Base-by-base conservation (phyloP, 2,797 vertebrate genomes). In the Gambusia yucatana region DNA sequence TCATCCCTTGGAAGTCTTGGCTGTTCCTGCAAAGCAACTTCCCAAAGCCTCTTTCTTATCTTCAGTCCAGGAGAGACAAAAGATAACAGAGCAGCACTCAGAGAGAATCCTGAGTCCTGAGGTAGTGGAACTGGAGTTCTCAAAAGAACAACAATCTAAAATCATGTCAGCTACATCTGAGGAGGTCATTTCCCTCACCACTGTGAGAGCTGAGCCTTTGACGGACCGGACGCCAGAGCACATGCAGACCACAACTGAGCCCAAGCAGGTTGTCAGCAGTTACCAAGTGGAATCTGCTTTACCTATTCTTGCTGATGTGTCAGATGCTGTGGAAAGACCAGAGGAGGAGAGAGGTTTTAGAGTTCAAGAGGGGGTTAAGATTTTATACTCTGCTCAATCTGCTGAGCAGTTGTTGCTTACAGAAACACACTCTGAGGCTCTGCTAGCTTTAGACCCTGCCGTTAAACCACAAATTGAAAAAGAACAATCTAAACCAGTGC, bases 31-130 rank as follows among this genome's bases (percentile, higher is more conserved):
- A 0, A 95, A 91, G 86, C 95, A 96, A 83, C 86, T 94, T 48
- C 93, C 92, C 8, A 52, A 81, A 59, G 87, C 92, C 0, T 81
- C 93, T 6, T 94, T 96, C 86, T 80, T 94, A 16, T 95, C 94
- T 50, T 92, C 94, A 10, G 91, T 96, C 63, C 92, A 95, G 81
- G 96, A 96, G 86, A 95, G 83, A 2, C 92, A 85, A 61, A 90
- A 88, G 70, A 93, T 97, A 76, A 91, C 75, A 0, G 96, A 96
- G 75, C 94, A 96, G 80, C 95, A 95, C 80, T 93, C 88, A 0
- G 92, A 95, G 39, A 83, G 84, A 0, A 94, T 97, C 8, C 83
- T 94, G 77, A 96, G 95, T 75, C 95, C 95, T 3, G 94, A 95
- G 74, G n/a, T 94, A 0, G 28, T 91, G 0, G 88, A 95, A n/a